These are phyloP conservation scores for Homalodisca vitripennis DNA, from an alignment of 1,140 invertebrate species.

Conservation along the genomic window DNA sequence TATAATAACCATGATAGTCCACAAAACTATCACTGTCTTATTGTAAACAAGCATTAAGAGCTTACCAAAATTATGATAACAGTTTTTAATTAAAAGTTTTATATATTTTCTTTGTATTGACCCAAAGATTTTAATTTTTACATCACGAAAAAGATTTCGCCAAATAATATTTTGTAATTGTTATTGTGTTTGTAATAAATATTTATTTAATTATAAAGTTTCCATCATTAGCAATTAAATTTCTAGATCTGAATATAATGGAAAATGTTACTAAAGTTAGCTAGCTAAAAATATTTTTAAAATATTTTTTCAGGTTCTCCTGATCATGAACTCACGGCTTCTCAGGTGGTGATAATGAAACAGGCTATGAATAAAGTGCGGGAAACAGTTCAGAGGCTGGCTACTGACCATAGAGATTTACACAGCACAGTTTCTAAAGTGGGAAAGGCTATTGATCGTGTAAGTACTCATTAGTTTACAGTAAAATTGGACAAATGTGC, in stretches of 20 bases:
- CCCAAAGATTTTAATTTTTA: neutral
- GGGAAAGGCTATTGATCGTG: slow-evolving; percentile 92
- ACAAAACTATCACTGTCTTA: too few relatives aligned
- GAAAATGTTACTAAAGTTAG: neutral
- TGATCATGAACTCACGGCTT: slow-evolving; percentile 61
- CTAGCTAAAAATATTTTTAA: neutral
- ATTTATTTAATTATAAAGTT: neutral
- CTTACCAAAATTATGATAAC: too few relatives aligned
- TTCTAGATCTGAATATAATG: neutral
- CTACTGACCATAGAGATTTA: slow-evolving; percentile 72
- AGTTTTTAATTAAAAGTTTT: too few relatives aligned
- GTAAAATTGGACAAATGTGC: too few relatives aligned
- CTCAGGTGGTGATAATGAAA: slow-evolving; percentile 65
- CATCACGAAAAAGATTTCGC: neutral
- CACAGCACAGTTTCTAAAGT: slow-evolving; percentile 95
- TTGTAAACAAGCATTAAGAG: too few relatives aligned
- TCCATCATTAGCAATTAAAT: neutral
- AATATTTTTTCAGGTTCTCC: slow-evolving; percentile 54
- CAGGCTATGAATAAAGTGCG: slow-evolving; percentile 69
- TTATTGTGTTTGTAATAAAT: neutral
- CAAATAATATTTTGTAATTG: neutral
- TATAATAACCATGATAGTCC: too few relatives aligned
- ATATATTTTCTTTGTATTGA: too few relatives aligned
- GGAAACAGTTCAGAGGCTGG: slow-evolving; percentile 71
- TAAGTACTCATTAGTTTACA: too few relatives aligned